Conservation (phyloP, 2,888 invertebrate genomes). For the Limnephilus lunatus region DNA sequence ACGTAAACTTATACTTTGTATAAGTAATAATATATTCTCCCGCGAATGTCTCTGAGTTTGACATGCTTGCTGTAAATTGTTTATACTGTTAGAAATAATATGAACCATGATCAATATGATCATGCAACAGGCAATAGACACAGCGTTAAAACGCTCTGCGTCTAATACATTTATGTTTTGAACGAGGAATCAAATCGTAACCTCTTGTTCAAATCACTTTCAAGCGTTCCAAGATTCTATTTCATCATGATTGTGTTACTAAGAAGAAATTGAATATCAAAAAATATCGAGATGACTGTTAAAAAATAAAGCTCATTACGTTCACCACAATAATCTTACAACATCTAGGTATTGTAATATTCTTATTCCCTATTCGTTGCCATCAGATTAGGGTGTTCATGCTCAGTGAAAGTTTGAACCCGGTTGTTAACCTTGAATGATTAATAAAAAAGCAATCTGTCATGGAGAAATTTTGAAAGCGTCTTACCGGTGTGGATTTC, state of each 20-base stretch:
- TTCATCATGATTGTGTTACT: neutral
- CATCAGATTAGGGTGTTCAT: neutral
- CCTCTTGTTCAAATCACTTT: neutral
- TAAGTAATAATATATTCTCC: no score
- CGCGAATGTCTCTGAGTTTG: no score
- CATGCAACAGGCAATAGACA: no score
- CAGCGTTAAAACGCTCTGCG: neutral
- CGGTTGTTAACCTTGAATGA: neutral
- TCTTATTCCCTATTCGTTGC: neutral
- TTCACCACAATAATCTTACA: neutral
- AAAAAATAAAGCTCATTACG: neutral
- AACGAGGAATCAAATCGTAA: neutral
- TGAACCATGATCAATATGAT: no score
- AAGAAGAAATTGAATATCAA: neutral
- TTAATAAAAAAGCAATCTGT: neutral
- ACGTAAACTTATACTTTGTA: no score
- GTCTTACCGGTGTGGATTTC: neutral
- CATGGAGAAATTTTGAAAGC: constrained; percentile 31
- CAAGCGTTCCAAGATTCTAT: neutral
- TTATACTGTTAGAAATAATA: no score
- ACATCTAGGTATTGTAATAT: neutral
- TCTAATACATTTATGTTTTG: neutral
- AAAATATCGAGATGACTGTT: neutral
- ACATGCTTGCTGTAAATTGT: no score
- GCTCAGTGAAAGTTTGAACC: neutral